Base-by-base conservation (phyloP, 2,113 vertebrate genomes). In the Paradisaea rubra region DNA sequence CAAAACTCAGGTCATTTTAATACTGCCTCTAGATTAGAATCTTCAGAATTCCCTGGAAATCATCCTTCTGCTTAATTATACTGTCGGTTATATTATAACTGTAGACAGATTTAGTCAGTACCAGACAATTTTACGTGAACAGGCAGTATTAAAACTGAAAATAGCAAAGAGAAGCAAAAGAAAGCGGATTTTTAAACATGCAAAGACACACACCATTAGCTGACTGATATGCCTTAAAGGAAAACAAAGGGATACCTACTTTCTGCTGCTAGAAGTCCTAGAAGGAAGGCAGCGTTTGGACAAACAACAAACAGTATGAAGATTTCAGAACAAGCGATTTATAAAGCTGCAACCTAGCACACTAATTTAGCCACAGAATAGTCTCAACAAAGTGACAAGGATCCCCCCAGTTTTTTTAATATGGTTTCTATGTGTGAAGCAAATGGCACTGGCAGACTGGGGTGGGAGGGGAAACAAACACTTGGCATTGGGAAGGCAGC, bases 251-350 rank as follows among this genome's bases (percentile, higher is more conserved):
- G 98, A 98, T 99, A 99, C 99, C 98, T 99, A 99, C 99, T 99
- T 99, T 99, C 99, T 97, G 99, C 99, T 94, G 99, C 99, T 98
- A 99, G 98, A 91, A 99, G 98, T 99, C 99, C 99, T 99, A 98
- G 94, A 96, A 98, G 97, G 97, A 89, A 97, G 98, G 98, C 98
- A 98, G 99, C 99, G 96, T 98, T 98, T 98, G 98, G 92, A 98
- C 97, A 98, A 98, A 98, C 97, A 98, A 98, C 97, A 98, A 98
- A 98, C 93, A 98, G 98, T 97, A 96, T 95, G 97, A 97, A 95
- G 91, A 97, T 97, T 97, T 98, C 96, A 98, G 97, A 98, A 97
- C 92, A 93, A 95, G 91, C 81, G 88, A 97, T 98, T 98, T 95
- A 98, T 95, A 91, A 97, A 97, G 97, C 96, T 95, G 97, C 85